Evolutionary conservation across 2,113 vertebrate genomes (phyloP), one percentile per base, ranked within the genome.

Genomic region (Paradoxurus hermaphroditus): DNA sequence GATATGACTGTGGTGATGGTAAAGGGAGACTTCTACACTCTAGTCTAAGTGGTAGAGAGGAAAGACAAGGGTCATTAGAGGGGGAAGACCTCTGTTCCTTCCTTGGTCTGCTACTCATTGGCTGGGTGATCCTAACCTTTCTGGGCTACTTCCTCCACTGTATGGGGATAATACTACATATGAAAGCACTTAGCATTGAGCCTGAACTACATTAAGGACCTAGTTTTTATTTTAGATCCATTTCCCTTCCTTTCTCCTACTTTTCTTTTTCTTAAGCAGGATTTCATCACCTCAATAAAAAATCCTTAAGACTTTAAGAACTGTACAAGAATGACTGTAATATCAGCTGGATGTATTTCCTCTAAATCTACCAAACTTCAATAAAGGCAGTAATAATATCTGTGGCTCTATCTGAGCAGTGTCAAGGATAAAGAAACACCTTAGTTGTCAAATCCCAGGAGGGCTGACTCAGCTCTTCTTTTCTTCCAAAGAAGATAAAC

Each of bases 221-320:
- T 5, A 19, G 13, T 94, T 95, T 92, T 81, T 90, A 87, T 85
- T 89, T 86, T 81, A 63, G 49, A 90, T 77, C 25, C 12, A 82
- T 51, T 96, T 95, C 14, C n/a, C 36, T 95, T 94, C 29, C 16
- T 34, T 92, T 83, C 39, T 21, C 12, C 19, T 31, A 39, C 49
- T 78, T 93, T 72, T 67, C 27, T 15, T 94, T 91, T 93, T 86
- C 89, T 92, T 77, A 86, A 96, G 75, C 39, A 75, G 49, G 41
- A 91, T 95, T 97, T 96, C 78, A 90, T 73, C 62, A 96, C 19
- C 79, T 97, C 91, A 91, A 70, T 95, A 96, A 97, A 97, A 46
- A 97, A 65, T 68, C 87, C 90, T 90, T 78, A 89, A 95, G 46
- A 92, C 72, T 79, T 93, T 95, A 92, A 96, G 95, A 96, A 73